Evolutionary conservation across 2,113 vertebrate species (phyloP).

Genomic region (Mirounga angustirostris): DNA sequence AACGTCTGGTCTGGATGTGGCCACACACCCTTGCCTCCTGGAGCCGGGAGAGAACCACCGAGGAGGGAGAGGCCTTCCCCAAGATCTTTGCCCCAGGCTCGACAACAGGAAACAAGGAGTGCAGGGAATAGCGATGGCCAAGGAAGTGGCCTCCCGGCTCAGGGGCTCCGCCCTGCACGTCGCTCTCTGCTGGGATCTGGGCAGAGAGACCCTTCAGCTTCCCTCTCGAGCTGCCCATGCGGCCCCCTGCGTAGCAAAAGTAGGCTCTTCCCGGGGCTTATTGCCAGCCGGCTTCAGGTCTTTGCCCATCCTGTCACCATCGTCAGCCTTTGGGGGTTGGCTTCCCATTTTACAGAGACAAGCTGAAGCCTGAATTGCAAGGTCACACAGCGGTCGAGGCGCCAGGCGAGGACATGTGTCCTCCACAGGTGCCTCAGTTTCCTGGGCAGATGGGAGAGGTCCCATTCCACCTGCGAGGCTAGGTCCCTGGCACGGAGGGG

Average conservation of each 20-base stretch:
- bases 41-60: not conserved
- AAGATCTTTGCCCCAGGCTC: not conserved
- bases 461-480: not conserved
- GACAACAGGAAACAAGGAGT: not conserved
- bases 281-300: not conserved
- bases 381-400: not conserved
- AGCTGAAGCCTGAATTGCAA: not conserved
- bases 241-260: not conserved
- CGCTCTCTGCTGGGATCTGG: not conserved
- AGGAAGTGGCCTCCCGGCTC: not conserved
- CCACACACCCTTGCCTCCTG: not conserved
- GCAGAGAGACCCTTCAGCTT: not conserved
- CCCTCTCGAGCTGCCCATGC: too few relatives aligned
- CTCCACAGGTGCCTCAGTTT: not conserved
- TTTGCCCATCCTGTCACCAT: not conserved
- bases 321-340: too few relatives aligned
- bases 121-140: not conserved
- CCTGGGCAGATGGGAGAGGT: not conserved
- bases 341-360: not conserved
- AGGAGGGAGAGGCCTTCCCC: not conserved
- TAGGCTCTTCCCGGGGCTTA: rapidly evolving
- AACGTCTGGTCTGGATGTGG: not conserved
- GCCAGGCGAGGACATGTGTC: not conserved
- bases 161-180: not conserved
- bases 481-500: not conserved